phyloP scores from a whole-genome alignment of 2,888 invertebrate genomes.

The Nyleta sp. region DNA sequence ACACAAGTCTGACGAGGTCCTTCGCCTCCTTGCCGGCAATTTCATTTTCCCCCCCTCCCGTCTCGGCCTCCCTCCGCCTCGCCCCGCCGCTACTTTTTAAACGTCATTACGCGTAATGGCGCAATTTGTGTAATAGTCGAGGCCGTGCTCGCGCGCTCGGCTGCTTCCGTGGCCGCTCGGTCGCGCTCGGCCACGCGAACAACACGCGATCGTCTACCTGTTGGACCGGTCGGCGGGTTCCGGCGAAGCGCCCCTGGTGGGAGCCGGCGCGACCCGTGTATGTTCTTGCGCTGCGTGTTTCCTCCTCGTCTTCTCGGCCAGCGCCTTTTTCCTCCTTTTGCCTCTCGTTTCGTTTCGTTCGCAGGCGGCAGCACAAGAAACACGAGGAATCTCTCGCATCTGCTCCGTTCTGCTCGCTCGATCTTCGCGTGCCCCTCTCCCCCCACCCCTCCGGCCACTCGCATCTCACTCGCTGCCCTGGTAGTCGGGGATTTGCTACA shows the following conservation, averaged over 20 bases:
- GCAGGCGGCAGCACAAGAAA: constrained; percentile 43
- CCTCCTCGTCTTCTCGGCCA: constrained; percentile 36
- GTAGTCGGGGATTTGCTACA: constrained; percentile 45
- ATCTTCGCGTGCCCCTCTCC: constrained; percentile 12
- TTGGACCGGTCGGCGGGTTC: constrained; percentile 72
- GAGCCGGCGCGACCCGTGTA: constrained; percentile 41
- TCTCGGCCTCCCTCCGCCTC: constrained; percentile 11
- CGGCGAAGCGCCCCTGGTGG: constrained; percentile 53
- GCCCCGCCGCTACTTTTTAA: constrained; percentile 68
- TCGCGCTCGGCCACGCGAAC: constrained; percentile 80
- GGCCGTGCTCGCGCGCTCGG: constrained; percentile 70
- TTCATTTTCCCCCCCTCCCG: constrained; percentile 20
- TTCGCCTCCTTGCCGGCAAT: constrained; percentile 29
- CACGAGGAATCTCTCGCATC: constrained; percentile 76
- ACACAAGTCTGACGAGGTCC: constrained; percentile 24
- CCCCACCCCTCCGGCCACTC: neutral
- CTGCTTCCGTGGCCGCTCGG: constrained; percentile 74
- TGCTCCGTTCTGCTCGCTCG: constrained; percentile 68
- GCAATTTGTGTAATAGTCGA: constrained; percentile 79
- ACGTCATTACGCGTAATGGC: constrained; percentile 77
- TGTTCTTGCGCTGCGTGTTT: constrained; percentile 56
- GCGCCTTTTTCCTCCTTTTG: constrained; percentile 36
- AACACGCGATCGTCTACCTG: constrained; percentile 80
- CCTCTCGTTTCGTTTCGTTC: constrained; percentile 43
- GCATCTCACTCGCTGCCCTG: constrained; percentile 5